phyloP scores from a whole-genome alignment of 2,113 vertebrate genomes.

The Leucopternis melanops region DNA sequence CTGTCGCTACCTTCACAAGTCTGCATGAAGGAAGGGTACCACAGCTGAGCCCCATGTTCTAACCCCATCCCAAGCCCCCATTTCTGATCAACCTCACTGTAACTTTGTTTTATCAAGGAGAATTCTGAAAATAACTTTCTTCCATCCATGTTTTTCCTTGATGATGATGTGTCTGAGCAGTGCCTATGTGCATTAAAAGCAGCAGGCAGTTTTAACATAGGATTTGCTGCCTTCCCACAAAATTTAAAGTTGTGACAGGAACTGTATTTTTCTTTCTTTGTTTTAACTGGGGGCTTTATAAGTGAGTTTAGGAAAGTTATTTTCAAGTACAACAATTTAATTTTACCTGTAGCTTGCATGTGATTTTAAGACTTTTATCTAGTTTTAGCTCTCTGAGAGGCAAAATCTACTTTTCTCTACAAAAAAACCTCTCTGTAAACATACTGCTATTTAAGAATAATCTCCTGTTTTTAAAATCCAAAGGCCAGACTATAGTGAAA shows the following conservation, averaged over 20 bases:
- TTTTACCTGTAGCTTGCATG: neutral
- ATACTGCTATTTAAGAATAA: neutral
- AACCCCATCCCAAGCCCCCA: too few species aligned
- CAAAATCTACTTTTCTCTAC: neutral
- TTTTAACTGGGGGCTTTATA: neutral
- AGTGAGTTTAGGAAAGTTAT: neutral
- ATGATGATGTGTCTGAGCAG: neutral
- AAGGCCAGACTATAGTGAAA: neutral
- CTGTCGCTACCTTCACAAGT: neutral
- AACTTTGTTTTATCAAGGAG: neutral
- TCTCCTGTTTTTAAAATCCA: neutral
- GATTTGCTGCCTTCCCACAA: neutral
- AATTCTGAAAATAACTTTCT: neutral
- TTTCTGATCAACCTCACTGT: neutral
- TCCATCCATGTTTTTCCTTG: accelerated
- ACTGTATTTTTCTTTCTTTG: neutral
- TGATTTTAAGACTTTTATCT: neutral
- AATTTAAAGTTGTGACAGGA: neutral
- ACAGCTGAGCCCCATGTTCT: neutral
- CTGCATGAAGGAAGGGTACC: accelerated
- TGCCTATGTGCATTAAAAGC: neutral
- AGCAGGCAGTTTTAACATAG: neutral
- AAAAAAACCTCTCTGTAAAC: neutral
- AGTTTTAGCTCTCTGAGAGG: neutral
- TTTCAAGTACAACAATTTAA: neutral